A percentile compares a stretch with the other conserved stretches of the same genome.
These are phyloP conservation scores for Vesta saturnalis DNA, from an alignment of 2,888 invertebrate genomes.

Conservation along the genomic window DNA sequence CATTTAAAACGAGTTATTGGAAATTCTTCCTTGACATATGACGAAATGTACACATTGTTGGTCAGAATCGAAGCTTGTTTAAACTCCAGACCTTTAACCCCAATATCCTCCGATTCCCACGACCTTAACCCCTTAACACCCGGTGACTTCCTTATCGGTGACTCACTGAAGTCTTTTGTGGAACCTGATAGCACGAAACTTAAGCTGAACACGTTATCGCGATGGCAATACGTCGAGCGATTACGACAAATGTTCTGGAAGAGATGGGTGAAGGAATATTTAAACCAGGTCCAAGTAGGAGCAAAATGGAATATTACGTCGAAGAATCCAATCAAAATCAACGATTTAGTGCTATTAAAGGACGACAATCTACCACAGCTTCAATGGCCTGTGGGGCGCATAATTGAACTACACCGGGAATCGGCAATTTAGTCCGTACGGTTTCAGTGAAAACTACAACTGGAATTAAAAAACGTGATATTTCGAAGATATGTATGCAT, in stretches of 20 bases:
- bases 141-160: neutral
- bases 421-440: no score
- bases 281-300: neutral
- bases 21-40: no score
- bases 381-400: no score
- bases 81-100: neutral
- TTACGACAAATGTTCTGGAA: neutral
- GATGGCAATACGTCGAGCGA: constrained; percentile 1
- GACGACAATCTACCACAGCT: no score
- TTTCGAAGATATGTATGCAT: no score
- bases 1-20: no score
- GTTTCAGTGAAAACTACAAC: no score
- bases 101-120: neutral
- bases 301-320: neutral
- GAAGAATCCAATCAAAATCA: neutral
- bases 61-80: neutral
- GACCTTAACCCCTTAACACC: neutral
- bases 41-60: no score
- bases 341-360: no score
- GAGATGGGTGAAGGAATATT: neutral
- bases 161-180: neutral
- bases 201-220: neutral
- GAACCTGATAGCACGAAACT: neutral
- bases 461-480: no score
- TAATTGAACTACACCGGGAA: no score